These are phyloP conservation scores for Spialia ferax DNA, from an alignment of 2,888 invertebrate species.

Conservation along the genomic window DNA sequence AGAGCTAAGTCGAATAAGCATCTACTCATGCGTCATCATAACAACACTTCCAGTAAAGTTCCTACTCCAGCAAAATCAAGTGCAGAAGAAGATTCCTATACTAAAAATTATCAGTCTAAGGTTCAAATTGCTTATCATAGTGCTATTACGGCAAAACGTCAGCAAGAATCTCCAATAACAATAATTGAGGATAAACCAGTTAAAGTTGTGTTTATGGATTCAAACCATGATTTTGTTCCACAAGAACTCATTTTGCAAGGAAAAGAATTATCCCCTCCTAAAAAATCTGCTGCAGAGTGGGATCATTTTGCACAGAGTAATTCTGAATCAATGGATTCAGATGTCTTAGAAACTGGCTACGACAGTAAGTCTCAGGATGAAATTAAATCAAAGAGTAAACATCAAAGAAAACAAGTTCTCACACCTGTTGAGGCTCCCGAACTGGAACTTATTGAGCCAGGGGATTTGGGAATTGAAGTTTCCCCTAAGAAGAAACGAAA, in stretches of 20 bases:
- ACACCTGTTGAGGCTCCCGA: slow-evolving; percentile 79
- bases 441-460: slow-evolving; percentile 77
- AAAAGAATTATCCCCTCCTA: slow-evolving; percentile 69
- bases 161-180: slow-evolving; percentile 68
- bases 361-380: slow-evolving; percentile 66
- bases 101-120: slow-evolving; percentile 73
- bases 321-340: slow-evolving; percentile 69
- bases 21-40: slow-evolving; percentile 54
- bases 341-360: slow-evolving; percentile 59
- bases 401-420: slow-evolving; percentile 82
- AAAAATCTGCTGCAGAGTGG: slow-evolving; percentile 54
- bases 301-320: slow-evolving; percentile 56
- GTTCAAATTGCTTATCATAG: slow-evolving; percentile 77
- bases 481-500: slow-evolving; percentile 77
- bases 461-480: slow-evolving; percentile 65
- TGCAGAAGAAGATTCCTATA: slow-evolving; percentile 58
- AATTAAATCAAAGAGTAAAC: slow-evolving; percentile 70
- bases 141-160: slow-evolving; percentile 72
- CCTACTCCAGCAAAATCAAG: slow-evolving; percentile 52
- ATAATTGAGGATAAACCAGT: slow-evolving; percentile 82
- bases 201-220: slow-evolving; percentile 76
- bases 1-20: slow-evolving; percentile 63
- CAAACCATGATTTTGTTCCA: slow-evolving; percentile 62
- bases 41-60: slow-evolving; percentile 54
- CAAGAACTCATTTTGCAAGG: slow-evolving; percentile 70